These are phyloP conservation scores for Drosophila eugracilis DNA, from an alignment of 1,140 invertebrate genomes.

Conservation along the genomic window DNA sequence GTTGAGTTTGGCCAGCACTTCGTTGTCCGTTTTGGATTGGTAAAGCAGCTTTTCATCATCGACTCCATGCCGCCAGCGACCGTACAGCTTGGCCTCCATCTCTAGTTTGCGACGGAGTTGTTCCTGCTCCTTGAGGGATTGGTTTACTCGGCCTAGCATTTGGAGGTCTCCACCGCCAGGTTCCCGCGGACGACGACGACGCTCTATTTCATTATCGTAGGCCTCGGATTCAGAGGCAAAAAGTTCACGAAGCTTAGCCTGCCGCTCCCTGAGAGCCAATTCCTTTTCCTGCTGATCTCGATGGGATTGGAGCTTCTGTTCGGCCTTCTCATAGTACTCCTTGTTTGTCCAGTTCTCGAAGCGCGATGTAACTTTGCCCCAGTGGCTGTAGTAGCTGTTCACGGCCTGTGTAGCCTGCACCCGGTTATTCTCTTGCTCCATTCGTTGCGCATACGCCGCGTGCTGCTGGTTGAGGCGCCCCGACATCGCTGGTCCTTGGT, in stretches of 20 bases:
- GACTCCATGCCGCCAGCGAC: conserved; percentile 85
- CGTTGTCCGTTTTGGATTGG: conserved; percentile 72
- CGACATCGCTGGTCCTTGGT: conserved; percentile 46
- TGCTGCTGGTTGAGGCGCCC: conserved; percentile 73
- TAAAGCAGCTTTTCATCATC: conserved; percentile 82
- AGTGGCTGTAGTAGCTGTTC: conserved; percentile 80
- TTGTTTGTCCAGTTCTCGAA: conserved; percentile 86
- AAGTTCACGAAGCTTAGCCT: conserved; percentile 85
- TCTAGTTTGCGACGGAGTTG: conserved; percentile 85
- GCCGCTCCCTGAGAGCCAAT: conserved; percentile 84
- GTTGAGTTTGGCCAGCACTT: conserved; percentile 85
- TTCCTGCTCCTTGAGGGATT: conserved; percentile 81
- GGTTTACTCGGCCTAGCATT: conserved; percentile 82
- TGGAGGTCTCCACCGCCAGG: conserved; percentile 43
- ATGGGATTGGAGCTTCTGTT: conserved; percentile 75
- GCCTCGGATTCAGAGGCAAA: conserved; percentile 85
- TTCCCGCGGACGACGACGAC: conserved; percentile 25
- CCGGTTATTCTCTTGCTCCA: conserved; percentile 69
- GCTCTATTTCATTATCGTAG: conserved; percentile 85
- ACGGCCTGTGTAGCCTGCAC: conserved; percentile 71
- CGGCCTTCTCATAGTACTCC: conserved; percentile 85
- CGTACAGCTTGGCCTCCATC: conserved; percentile 85
- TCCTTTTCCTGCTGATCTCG: conserved; percentile 84
- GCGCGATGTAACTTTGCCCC: conserved; percentile 79
- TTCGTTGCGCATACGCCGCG: conserved; percentile 66